Base-by-base conservation (phyloP, 2,888 invertebrate species). In the Nipponacmea schrenckii region DNA sequence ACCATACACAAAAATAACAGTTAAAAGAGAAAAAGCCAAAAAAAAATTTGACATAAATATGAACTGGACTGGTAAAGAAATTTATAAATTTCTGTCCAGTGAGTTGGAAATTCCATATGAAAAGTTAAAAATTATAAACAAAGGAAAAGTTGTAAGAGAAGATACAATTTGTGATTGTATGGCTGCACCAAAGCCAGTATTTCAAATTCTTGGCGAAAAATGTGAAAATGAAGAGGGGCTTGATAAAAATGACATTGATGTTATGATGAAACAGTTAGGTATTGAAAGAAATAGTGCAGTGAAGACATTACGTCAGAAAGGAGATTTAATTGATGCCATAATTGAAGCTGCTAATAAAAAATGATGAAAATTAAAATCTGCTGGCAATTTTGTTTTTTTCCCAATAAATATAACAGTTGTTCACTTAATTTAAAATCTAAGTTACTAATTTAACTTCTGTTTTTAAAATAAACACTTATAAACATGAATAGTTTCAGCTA, bases 321-420 rank as follows among this genome's bases (percentile, higher is more conserved):
- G 78, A 3, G 77, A 80, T 75, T 75, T 85, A 2, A 71, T 85
- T 44, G 85, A 85, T 77, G 85, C 85, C 39, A 82, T 85, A 48
- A 70, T 85, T 44, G 76, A 70, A 24, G 66, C 56, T 66, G 65
- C 27, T 14, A 70, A 70, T 62, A 70, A 70, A 56, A 56, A 14
- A 24, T 56, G 39, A 39, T 39, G 31, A n/a, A n/a, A n/a, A n/a
- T n/a, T n/a, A n/a, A n/a, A n/a, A n/a, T n/a, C n/a, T n/a, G n/a
- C n/a, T n/a, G n/a, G n/a, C n/a, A n/a, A n/a, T n/a, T n/a, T n/a
- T n/a, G n/a, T n/a, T n/a, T n/a, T n/a, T n/a, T n/a, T n/a, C n/a
- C n/a, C n/a, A n/a, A n/a, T n/a, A n/a, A n/a, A n/a, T n/a, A n/a
- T n/a, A n/a, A n/a, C n/a, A n/a, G n/a, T n/a, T n/a, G n/a, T n/a